A percentile compares a stretch with the other conserved stretches of the same genome.
Conservation (phyloP, 1,140 invertebrate species). For the Drosophila nigromelanica region DNA sequence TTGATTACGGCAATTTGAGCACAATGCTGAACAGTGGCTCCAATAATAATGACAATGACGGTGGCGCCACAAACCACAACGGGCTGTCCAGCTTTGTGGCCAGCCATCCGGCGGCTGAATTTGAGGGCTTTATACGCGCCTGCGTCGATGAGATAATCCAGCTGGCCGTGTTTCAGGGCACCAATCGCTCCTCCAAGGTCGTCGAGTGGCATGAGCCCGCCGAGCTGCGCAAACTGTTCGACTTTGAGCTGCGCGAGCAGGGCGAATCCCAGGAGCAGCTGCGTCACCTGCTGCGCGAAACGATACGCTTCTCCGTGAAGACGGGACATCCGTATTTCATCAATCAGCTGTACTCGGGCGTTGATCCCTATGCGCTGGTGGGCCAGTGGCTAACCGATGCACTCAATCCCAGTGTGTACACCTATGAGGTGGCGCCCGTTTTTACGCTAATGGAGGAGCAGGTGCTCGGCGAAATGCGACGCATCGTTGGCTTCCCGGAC, state of each 20-base stretch:
- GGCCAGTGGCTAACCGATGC: conserved; percentile 94
- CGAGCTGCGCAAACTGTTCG: conserved; percentile 87
- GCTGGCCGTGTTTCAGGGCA: conserved; percentile 90
- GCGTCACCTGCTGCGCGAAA: conserved; percentile 87
- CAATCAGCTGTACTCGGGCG: conserved; percentile 92
- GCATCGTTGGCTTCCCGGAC: conserved; percentile 92
- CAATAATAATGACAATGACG: conserved; percentile 35
- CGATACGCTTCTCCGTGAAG: conserved; percentile 93
- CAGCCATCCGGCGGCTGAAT: conserved; percentile 83
- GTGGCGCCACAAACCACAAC: no score
- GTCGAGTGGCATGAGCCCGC: conserved; percentile 90
- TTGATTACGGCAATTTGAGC: conserved; percentile 50
- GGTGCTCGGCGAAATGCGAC: conserved; percentile 92
- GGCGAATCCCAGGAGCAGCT: conserved; percentile 88
- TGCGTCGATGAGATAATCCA: conserved; percentile 89
- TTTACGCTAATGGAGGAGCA: conserved; percentile 94
- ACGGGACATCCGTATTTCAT: conserved; percentile 94
- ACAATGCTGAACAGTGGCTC: conserved; percentile 52
- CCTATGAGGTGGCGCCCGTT: conserved; percentile 95
- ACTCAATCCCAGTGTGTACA: conserved; percentile 94
- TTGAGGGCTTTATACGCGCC: conserved; percentile 89
- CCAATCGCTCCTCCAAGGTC: conserved; percentile 88
- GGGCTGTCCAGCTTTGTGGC: conserved; percentile 60
- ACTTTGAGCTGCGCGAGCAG: conserved; percentile 87
- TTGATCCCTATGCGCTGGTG: conserved; percentile 93